phyloP scores from a whole-genome alignment of 1,140 invertebrate genomes.

The Cephus cinctus region DNA sequence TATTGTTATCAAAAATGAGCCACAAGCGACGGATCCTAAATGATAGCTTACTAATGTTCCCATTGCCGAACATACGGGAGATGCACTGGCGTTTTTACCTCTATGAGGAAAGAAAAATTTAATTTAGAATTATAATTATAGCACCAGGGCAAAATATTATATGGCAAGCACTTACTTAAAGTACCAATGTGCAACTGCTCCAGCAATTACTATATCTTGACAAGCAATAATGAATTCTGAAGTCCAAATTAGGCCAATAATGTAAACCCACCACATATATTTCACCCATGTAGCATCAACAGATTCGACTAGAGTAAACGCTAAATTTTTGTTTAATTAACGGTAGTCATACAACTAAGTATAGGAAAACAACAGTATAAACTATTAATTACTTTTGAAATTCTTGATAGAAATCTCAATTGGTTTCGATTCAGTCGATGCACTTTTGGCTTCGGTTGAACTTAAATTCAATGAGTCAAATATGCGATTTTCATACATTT shows the following conservation, averaged over 20 bases:
- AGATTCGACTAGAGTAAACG: conserved; percentile 67
- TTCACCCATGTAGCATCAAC: conserved; percentile 72
- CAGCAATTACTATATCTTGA: conserved; percentile 88
- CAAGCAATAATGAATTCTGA: conserved; percentile 90
- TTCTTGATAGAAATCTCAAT: conserved; percentile 27
- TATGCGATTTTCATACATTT: conserved; percentile 42
- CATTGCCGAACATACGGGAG: conserved; percentile 71
- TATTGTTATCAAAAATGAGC: conserved; percentile 85
- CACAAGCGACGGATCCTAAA: conserved; percentile 87
- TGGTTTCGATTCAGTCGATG: conserved; percentile 28
- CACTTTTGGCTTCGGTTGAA: conserved; percentile 23
- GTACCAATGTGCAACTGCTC: conserved; percentile 87
- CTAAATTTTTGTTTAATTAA: conserved; percentile 36
- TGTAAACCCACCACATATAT: conserved; percentile 90
- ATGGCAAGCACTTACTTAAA: conserved; percentile 64
- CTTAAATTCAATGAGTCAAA: conserved; percentile 39
- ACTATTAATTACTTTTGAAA: conserved; percentile 31
- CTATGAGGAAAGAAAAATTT: conserved; percentile 50
- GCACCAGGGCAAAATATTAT: conserved; percentile 11
- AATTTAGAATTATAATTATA: conserved; percentile 1
- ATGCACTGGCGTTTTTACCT: conserved; percentile 59
- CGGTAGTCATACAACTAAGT: conserved; percentile 7
- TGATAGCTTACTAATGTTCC: conserved; percentile 82
- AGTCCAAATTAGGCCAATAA: conserved; percentile 85
- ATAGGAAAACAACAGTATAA: conserved; percentile 4